Base-by-base conservation (phyloP, 37 sponge, comb jelly and placozoan genomes). In the Hexactinellida sp. region DNA sequence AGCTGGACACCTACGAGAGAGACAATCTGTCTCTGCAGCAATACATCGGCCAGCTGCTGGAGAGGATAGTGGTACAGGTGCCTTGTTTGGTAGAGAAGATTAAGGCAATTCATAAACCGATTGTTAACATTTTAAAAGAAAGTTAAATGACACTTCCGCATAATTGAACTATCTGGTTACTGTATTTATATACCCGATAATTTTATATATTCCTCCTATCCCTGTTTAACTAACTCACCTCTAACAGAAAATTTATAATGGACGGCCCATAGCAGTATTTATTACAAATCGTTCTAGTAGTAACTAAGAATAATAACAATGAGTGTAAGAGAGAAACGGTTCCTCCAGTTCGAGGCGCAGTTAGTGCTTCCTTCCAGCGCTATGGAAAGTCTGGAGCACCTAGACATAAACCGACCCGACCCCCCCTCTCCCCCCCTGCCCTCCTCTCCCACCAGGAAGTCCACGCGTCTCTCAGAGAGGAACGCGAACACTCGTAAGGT, bases 81-180 rank as follows among this genome's bases (percentile, higher is more conserved):
- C 76, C 76, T n/a, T 25, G 13, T n/a, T 23, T 63, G 34, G 76
- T 63, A 32, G 76, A 63, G 76, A 63, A 63, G 76, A 63, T 63
- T 25, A 63, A 7, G 34, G 30, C 28, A 25, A 63, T 63, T 63
- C 19, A 63, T 25, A 63, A 63, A n/a, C 76, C 76, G 3, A 23
- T 63, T n/a, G 76, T 63, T 3, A 63, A 63, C 76, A 63, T 63
- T 63, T 63, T 63, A 63, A 63, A 63, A 28, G 76, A 63, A 63
- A 63, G 13, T 28, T 63, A 63, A 63, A 21, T 63, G 13, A 23
- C 3, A 32, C 13, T 63, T 63, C 30, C 3, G 13, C 52, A 23
- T 63, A 32, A 63, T 3, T 32, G 76, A 5, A 63, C 3, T 63
- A 63, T 28, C 30, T 63, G 76, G 30, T 63, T n/a, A 63, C 34